Percentiles rank a stretch among this genome's conserved stretches.
Conservation (phyloP, 2,888 invertebrate genomes). For the Fragum whitleyi region DNA sequence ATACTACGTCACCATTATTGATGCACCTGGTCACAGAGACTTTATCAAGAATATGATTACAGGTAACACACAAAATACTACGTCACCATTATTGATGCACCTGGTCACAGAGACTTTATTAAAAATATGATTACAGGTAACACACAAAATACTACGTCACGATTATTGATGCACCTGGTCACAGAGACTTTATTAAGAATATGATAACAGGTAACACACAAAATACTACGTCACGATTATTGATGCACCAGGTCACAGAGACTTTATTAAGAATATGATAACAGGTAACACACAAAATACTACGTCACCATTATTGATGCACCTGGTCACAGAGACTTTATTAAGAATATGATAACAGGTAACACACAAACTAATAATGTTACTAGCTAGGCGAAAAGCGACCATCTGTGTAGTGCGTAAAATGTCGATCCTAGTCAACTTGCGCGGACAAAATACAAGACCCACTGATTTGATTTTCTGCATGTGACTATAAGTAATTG, state of each 20-base stretch:
- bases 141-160: slow-evolving; percentile 95
- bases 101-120: slow-evolving; percentile 99
- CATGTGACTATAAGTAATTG: no score
- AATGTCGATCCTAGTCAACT: no score
- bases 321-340: no score
- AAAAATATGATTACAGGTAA: slow-evolving; percentile 99
- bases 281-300: slow-evolving; percentile 89
- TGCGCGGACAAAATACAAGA: no score
- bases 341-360: no score
- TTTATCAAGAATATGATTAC: slow-evolving; percentile 99
- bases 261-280: slow-evolving; percentile 99
- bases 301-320: no score
- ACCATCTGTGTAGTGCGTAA: no score
- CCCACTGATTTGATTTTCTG: no score
- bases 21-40: slow-evolving; percentile 99
- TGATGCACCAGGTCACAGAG: slow-evolving; percentile 99
- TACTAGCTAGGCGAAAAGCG: no score
- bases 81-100: slow-evolving; percentile 99
- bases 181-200: slow-evolving; percentile 99
- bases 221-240: slow-evolving; percentile 99
- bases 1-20: slow-evolving; percentile 99
- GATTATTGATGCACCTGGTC: slow-evolving; percentile 99
- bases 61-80: slow-evolving; percentile 93
- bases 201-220: slow-evolving; percentile 96
- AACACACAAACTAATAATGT: no score